Conservation (phyloP, 2,888 invertebrate genomes). For the Patella caerulea region DNA sequence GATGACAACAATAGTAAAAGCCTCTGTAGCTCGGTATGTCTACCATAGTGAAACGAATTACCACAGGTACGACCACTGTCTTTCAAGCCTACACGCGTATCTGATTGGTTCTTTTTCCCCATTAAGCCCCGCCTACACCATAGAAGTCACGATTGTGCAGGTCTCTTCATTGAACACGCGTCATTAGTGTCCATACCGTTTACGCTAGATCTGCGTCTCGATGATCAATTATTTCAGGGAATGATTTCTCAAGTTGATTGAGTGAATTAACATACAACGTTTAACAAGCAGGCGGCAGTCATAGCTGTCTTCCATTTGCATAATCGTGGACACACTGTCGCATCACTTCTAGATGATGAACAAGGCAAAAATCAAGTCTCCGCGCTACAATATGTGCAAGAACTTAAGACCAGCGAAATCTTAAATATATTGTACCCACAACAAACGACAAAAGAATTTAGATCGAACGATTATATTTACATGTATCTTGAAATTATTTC, state of each 20-base stretch:
- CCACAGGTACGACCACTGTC: background rate
- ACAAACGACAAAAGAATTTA: too few relatives aligned
- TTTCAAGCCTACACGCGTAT: background rate
- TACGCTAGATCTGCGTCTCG: background rate
- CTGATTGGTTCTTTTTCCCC: background rate
- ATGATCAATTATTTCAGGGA: slow-evolving; percentile 3
- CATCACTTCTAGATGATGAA: too few relatives aligned
- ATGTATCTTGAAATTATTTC: too few relatives aligned
- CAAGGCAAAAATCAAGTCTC: too few relatives aligned
- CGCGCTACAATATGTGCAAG: too few relatives aligned
- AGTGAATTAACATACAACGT: background rate
- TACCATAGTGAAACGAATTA: background rate
- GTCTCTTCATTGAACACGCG: background rate
- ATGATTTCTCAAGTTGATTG: slow-evolving; percentile 3
- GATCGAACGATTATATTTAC: too few relatives aligned
- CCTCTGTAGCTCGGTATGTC: background rate
- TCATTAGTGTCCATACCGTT: background rate
- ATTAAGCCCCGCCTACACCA: background rate
- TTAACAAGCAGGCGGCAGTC: too few relatives aligned
- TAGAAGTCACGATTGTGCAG: background rate
- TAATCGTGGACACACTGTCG: too few relatives aligned
- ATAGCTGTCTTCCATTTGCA: too few relatives aligned
- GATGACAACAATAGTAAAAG: slow-evolving; percentile 9
- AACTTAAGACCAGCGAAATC: too few relatives aligned
- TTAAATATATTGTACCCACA: too few relatives aligned